Evolutionary conservation across 2,113 vertebrate genomes (phyloP).

Genomic region (Oryzias woworae): DNA sequence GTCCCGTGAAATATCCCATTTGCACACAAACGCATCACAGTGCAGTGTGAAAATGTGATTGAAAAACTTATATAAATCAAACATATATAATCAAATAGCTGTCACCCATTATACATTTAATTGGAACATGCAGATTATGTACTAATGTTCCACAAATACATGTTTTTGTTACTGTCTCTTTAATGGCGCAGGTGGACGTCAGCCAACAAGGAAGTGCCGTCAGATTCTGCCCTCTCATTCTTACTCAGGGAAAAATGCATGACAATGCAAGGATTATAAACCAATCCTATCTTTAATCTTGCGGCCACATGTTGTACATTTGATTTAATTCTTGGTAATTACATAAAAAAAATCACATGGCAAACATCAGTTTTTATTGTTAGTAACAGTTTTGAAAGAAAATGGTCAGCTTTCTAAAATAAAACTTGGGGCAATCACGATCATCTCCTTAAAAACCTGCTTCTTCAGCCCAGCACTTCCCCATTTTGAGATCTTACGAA

Average conservation of each 20-base stretch:
- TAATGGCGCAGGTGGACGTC: conserved; percentile 50
- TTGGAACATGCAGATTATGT: neutral
- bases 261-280: neutral
- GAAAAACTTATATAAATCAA: too few relatives aligned
- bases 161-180: conserved; percentile 49
- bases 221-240: conserved; percentile 70
- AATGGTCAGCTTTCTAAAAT: too few relatives aligned
- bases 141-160: neutral
- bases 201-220: conserved; percentile 60
- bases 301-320: neutral
- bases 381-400: too few relatives aligned
- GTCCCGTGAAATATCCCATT: too few relatives aligned
- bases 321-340: neutral
- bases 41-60: too few relatives aligned
- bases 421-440: neutral
- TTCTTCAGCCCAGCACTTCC: conserved; percentile 38
- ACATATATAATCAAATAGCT: too few relatives aligned
- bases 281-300: neutral
- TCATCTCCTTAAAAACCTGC: conserved; percentile 1
- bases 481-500: conserved; percentile 15
- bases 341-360: neutral
- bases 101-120: neutral
- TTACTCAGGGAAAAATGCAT: conserved; percentile 55
- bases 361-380: too few relatives aligned
- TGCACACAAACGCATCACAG: too few relatives aligned